Base-by-base conservation (phyloP, 30 jellyfish, hydroid and myxozoan species). In the Hydra vulgaris region DNA sequence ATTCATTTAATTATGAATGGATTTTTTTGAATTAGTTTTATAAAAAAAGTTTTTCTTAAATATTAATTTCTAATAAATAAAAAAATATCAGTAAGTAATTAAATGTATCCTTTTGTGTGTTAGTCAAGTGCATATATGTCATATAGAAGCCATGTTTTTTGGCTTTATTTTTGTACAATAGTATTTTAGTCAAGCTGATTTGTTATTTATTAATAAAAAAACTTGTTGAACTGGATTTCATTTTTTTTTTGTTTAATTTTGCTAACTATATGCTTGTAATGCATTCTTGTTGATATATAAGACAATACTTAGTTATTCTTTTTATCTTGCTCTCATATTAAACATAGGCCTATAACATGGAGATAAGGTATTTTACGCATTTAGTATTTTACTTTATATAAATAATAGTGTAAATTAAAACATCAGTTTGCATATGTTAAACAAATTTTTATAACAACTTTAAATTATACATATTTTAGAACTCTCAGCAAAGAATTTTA, bases 401-500 rank as follows among this genome's bases (percentile, higher is more conserved):
- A n/a, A n/a, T n/a, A n/a, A n/a, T n/a, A n/a, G n/a, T n/a, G n/a
- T n/a, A n/a, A n/a, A n/a, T n/a, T n/a, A n/a, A n/a, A n/a, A n/a
- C n/a, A n/a, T n/a, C n/a, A n/a, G n/a, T n/a, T n/a, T n/a, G n/a
- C n/a, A n/a, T n/a, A n/a, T n/a, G n/a, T n/a, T n/a, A n/a, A n/a
- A n/a, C n/a, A 40, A 40, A 40, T 40, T 40, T 40, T 40, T 3
- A 40, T 3, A 40, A 40, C 5, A 40, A 40, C 8, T 40, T 40
- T 40, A 3, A 40, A 40, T 12, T 40, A 3, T n/a, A 15, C 27
- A 68, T 68, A 3, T 16, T 68, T 68, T 68, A 68, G 75, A 3
- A 1, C 25, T n/a, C 75, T 8, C 85, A 78, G 54, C 74, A 69
- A 17, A 61, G 90, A 74, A 54, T 83, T 23, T 61, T 83, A 74